Conservation (phyloP, 2,888 invertebrate species). For the Tenthredo notha region DNA sequence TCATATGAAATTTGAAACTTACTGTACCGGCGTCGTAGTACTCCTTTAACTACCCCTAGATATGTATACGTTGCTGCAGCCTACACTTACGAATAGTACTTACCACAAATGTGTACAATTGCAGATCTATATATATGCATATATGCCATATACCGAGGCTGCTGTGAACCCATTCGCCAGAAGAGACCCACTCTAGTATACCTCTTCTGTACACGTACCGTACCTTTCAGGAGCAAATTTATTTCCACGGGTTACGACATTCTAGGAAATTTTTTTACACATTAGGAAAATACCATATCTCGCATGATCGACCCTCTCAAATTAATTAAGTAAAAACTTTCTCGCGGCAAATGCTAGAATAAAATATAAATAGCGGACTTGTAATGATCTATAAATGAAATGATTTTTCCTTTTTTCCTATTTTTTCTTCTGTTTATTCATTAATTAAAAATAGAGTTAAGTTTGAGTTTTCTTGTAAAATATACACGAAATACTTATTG, state of each 20-base stretch:
- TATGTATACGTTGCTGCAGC: background rate
- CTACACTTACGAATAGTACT: background rate
- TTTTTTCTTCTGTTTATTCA: background rate
- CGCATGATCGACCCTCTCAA: background rate
- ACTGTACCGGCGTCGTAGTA: background rate
- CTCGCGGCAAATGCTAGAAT: background rate
- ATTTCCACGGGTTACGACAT: background rate
- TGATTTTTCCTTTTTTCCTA: background rate
- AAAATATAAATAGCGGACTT: background rate
- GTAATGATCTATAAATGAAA: background rate
- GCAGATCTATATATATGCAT: background rate
- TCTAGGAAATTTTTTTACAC: background rate
- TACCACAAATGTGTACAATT: slow-evolving; percentile 1
- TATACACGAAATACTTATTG: background rate
- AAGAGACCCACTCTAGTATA: background rate
- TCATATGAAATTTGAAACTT: background rate
- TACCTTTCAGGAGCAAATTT: background rate
- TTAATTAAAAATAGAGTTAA: background rate
- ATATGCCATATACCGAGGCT: background rate
- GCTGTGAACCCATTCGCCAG: background rate
- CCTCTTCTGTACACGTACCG: background rate
- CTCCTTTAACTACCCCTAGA: background rate
- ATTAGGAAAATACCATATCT: background rate
- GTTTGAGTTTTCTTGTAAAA: background rate
- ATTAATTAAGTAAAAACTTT: background rate